Evolutionary conservation across 2,113 vertebrate genomes (phyloP).

Genomic region (human): DNA sequence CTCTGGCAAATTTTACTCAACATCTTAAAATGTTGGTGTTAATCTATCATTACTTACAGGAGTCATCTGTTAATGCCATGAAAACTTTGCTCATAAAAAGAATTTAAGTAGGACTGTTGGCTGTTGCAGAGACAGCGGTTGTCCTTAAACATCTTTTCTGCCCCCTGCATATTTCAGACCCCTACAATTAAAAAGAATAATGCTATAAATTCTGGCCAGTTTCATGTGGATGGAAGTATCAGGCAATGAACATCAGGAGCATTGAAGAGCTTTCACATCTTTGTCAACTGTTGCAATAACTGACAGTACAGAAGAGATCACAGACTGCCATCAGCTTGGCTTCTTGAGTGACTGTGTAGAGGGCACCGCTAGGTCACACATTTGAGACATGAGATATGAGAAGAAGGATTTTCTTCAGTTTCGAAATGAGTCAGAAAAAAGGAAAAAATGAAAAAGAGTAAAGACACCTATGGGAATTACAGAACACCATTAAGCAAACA

Average conservation of each 20-base stretch:
- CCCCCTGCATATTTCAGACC: background rate
- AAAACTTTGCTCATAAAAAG: background rate
- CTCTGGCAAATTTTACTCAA: background rate
- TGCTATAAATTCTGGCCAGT: background rate
- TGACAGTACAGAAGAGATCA: background rate
- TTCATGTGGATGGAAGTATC: background rate
- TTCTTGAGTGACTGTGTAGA: background rate
- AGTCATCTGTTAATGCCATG: background rate
- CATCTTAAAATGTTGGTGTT: background rate
- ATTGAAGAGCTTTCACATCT: background rate
- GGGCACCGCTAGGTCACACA: too few relatives aligned
- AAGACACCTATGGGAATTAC: background rate
- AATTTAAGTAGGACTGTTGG: background rate
- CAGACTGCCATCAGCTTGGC: background rate
- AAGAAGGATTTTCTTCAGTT: background rate
- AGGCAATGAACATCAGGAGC: background rate
- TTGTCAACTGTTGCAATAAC: background rate
- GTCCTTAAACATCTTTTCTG: background rate
- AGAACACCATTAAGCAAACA: background rate
- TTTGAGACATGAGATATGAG: background rate
- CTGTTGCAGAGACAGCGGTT: background rate
- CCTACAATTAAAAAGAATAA: background rate
- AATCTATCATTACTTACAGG: background rate
- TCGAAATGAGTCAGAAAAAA: background rate
- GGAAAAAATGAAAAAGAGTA: background rate